Evolutionary conservation across 1,140 invertebrate species (phyloP), one percentile per base, ranked within the genome.

Genomic region (Orchesella cincta): DNA sequence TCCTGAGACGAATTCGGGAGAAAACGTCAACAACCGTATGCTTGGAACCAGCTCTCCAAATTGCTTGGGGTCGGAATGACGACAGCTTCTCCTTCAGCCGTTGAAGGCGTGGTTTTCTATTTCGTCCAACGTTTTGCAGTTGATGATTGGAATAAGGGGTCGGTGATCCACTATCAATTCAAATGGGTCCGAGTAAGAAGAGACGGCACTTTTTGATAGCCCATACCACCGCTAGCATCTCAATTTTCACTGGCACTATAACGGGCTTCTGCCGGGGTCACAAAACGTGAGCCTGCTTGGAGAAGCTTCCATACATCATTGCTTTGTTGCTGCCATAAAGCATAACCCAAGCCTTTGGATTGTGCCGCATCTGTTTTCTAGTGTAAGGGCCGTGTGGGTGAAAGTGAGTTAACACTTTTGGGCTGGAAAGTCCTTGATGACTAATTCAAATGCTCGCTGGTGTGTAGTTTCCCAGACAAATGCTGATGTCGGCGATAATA

Each of bases 171-270:
- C 62, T 1, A 67, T 31, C 3, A 67, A 23, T n/a, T 67, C 62
- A 29, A 67, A 67, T 2, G 62, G 31, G 5, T 67, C 62, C 62
- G 2, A 67, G 5, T 3, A 67, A n/a, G 31, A 31, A 67, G 3
- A 67, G 26, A 14, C 62, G 29, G n/a, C 28, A 67, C 23, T 67
- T 67, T 23, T 31, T 8, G 8, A 33, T n/a, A 18, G 62, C 62
- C 62, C 62, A 67, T n/a, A 67, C 62, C 28, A 67, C 62, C 12
- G 62, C 62, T 14, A 67, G 62, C 62, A 67, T 3, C 31, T 67
- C 62, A 23, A 67, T 33, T 23, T 67, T 67, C 62, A 8, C 26
- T 67, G 2, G 62, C 62, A 31, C 62, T 67, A 23, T 67, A 67
- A 3, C 62, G 26, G 31, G 62, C 29, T 67, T 67, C 62, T 1